phyloP scores from a whole-genome alignment of 92 coral and sea anemone species.

The Porites divaricata region DNA sequence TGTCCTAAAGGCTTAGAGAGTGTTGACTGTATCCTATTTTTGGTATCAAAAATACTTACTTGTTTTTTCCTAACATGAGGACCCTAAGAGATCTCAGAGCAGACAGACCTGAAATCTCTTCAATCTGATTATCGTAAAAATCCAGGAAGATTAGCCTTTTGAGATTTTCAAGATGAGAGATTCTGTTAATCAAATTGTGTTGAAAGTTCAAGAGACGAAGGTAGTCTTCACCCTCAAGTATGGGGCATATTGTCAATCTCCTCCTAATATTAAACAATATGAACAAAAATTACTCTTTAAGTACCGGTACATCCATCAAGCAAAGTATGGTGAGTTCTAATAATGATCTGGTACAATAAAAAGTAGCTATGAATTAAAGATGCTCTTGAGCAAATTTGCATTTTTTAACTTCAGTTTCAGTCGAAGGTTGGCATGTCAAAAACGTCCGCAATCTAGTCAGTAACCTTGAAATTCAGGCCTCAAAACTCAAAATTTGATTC shows the following conservation, averaged over 20 bases:
- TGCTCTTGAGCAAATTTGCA: no score
- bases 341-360: no score
- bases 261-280: conserved; percentile 67
- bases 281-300: background rate
- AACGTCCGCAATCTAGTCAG: no score
- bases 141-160: conserved; percentile 93
- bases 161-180: conserved; percentile 85
- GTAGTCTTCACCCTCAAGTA: conserved; percentile 96
- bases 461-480: no score
- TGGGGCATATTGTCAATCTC: conserved; percentile 86
- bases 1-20: no score
- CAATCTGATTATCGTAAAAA: conserved; percentile 96
- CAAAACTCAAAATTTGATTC: no score
- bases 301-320: background rate
- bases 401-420: no score
- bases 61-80: conserved; percentile 93
- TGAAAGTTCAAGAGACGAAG: conserved; percentile 91
- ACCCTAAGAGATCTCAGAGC: conserved; percentile 88
- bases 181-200: conserved; percentile 88
- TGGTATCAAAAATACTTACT: conserved; percentile 39
- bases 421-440: no score
- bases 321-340: no score
- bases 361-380: no score
- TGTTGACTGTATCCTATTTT: background rate
- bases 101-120: conserved; percentile 89